phyloP scores from a whole-genome alignment of 2,888 invertebrate genomes.

The Phrixothrix hirtus region DNA sequence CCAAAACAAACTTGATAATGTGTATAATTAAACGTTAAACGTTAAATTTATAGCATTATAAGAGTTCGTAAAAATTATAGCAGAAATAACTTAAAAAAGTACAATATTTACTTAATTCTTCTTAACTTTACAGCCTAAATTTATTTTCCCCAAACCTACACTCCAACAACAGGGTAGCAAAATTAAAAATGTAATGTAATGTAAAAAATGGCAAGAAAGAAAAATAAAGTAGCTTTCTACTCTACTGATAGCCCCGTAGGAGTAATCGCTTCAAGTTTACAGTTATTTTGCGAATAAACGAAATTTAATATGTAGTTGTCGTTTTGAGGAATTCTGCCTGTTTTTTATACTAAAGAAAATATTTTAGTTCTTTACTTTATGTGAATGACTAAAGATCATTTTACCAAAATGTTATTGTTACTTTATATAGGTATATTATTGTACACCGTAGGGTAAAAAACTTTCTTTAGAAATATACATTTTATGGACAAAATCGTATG shows the following conservation, averaged over 20 bases:
- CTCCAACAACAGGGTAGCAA: constrained; percentile 7
- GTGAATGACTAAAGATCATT: too few species aligned
- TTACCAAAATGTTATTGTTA: not conserved
- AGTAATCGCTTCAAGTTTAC: constrained; percentile 17
- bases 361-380: not conserved
- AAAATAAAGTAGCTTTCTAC: constrained; percentile 13
- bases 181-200: constrained; percentile 12
- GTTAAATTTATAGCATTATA: not conserved
- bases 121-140: not conserved
- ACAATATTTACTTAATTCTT: not conserved
- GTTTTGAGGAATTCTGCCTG: not conserved
- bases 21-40: too few species aligned
- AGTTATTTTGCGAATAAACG: constrained; percentile 14
- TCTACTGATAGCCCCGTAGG: constrained; percentile 13
- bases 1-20: too few species aligned
- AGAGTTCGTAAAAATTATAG: not conserved
- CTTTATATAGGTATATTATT: too few species aligned
- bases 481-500: too few species aligned
- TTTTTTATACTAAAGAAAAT: not conserved
- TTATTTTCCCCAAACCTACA: constrained; percentile 7
- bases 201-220: constrained; percentile 13
- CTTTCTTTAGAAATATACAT: too few species aligned
- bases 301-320: constrained; percentile 14
- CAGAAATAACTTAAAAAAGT: not conserved
- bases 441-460: too few species aligned